Evolutionary conservation across 2,888 invertebrate species (phyloP).

Genomic region (Portevinia maculata): DNA sequence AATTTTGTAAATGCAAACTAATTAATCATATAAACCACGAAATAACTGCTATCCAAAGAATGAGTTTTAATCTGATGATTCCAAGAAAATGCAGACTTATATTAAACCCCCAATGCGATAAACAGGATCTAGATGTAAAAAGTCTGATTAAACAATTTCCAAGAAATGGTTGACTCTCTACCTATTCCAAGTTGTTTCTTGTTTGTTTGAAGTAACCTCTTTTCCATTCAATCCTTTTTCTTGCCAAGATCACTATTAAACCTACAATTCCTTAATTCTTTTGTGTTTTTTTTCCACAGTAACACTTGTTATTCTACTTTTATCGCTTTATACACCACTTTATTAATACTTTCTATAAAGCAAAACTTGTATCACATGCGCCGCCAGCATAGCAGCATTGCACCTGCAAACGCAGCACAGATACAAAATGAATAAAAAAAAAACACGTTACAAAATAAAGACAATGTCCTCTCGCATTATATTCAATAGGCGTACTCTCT

Average conservation of each 20-base stretch:
- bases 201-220: slow-evolving; percentile 2
- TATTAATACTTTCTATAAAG: slow-evolving; percentile 52
- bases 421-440: slow-evolving; percentile 23
- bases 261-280: slow-evolving; percentile 16
- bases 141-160: slow-evolving; percentile 11
- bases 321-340: slow-evolving; percentile 40
- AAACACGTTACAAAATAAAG: slow-evolving; percentile 53
- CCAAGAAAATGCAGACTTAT: slow-evolving; percentile 23
- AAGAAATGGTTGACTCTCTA: slow-evolving; percentile 8
- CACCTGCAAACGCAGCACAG: slow-evolving; percentile 46
- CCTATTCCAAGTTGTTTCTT: background rate
- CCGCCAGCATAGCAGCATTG: slow-evolving; percentile 19
- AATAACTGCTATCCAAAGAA: background rate
- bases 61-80: background rate
- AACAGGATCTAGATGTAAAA: slow-evolving; percentile 18
- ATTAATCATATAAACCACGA: background rate
- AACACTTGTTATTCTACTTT: slow-evolving; percentile 66
- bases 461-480: slow-evolving; percentile 53
- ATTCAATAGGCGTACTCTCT: slow-evolving; percentile 59
- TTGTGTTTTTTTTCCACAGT: slow-evolving; percentile 22
- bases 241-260: slow-evolving; percentile 38
- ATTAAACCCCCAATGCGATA: background rate
- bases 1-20: too few species aligned
- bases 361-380: slow-evolving; percentile 51
- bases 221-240: slow-evolving; percentile 25